phyloP scores from a whole-genome alignment of 2,888 invertebrate species.

The Tipula confusa region DNA sequence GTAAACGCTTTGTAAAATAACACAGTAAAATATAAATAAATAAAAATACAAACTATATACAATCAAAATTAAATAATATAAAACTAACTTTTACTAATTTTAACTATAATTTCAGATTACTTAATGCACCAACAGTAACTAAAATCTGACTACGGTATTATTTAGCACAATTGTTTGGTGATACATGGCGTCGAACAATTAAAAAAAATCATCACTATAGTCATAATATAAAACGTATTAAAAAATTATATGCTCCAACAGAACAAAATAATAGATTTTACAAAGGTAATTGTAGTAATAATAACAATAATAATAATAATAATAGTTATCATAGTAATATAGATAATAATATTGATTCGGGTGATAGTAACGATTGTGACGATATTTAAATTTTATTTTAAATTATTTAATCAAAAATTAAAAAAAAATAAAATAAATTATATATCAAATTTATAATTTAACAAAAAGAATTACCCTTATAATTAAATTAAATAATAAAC shows the following conservation, averaged over 20 bases:
- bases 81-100: background rate
- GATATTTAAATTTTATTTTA: constrained; percentile 36
- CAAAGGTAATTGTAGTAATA: constrained; percentile 32
- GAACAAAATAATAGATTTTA: constrained; percentile 36
- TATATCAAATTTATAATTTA: background rate
- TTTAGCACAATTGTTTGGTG: constrained; percentile 66
- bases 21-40: too few relatives aligned
- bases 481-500: background rate
- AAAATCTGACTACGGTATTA: constrained; percentile 73
- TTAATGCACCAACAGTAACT: constrained; percentile 54
- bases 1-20: too few relatives aligned
- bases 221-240: constrained; percentile 28
- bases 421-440: background rate
- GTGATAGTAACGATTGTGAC: constrained; percentile 35
- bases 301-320: constrained; percentile 33
- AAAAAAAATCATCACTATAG: constrained; percentile 29
- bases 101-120: constrained; percentile 40
- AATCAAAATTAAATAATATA: background rate
- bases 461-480: background rate
- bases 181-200: constrained; percentile 51
- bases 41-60: background rate
- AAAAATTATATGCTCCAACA: constrained; percentile 26
- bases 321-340: constrained; percentile 35
- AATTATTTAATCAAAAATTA: constrained; percentile 27
- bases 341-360: constrained; percentile 31